Evolutionary conservation across 2,797 vertebrate species (phyloP).

Genomic region (Acrossocheilus wenchowensis): DNA sequence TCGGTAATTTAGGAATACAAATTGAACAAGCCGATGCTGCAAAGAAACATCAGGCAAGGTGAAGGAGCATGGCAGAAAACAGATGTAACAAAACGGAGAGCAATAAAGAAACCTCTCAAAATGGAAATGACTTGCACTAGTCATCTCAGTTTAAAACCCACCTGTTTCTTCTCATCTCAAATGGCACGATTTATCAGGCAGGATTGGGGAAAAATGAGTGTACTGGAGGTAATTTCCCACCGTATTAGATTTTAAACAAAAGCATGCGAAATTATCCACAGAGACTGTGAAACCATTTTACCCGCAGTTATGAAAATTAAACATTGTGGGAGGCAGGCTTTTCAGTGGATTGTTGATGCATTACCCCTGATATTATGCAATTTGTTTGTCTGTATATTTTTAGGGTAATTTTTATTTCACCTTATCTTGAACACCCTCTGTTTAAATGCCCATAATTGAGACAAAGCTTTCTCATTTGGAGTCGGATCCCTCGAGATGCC

Average conservation of each 20-base stretch:
- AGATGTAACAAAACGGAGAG: slow-evolving; percentile 48
- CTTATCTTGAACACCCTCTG: slow-evolving; percentile 63
- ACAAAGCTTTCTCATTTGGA: slow-evolving; percentile 73
- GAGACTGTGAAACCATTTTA: slow-evolving; percentile 41
- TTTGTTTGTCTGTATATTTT: slow-evolving; percentile 61
- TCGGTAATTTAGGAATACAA: slow-evolving; percentile 45
- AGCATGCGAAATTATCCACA: slow-evolving; percentile 38
- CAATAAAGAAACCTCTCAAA: slow-evolving; percentile 57
- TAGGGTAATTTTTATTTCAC: slow-evolving; percentile 64
- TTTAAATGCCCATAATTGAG: slow-evolving; percentile 72
- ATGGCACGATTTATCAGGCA: slow-evolving; percentile 38
- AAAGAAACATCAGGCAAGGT: slow-evolving; percentile 28
- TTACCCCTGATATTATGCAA: slow-evolving; percentile 48
- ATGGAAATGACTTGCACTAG: slow-evolving; percentile 43
- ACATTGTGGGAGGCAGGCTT: slow-evolving; percentile 15
- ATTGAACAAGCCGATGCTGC: slow-evolving; percentile 36
- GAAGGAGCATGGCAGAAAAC: slow-evolving; percentile 50
- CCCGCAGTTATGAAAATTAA: slow-evolving; percentile 60
- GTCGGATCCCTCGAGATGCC: slow-evolving; percentile 63
- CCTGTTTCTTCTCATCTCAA: slow-evolving; percentile 38
- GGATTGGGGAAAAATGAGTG: slow-evolving; percentile 17
- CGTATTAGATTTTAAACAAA: slow-evolving; percentile 55
- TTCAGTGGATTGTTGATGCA: slow-evolving; percentile 61
- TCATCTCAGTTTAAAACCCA: slow-evolving; percentile 35
- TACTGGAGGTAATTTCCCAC: slow-evolving; percentile 53